Evolutionary conservation across 2,888 invertebrate genomes (phyloP), one percentile per base, ranked within the genome.

Genomic region (Neoscelio sp.): DNA sequence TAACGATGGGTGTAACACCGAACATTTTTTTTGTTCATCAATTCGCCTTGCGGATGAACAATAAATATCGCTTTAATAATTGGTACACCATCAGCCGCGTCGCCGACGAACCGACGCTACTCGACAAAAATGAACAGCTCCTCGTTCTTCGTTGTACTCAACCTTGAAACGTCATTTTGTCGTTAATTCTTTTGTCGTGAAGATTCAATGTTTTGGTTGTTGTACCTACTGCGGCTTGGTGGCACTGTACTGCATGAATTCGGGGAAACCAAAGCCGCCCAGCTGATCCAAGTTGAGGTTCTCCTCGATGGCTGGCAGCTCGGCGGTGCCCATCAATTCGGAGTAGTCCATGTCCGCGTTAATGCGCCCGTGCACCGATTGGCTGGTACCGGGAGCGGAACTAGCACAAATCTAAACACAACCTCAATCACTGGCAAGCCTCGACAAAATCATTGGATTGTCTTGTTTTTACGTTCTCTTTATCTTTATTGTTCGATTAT

Each of bases 361-460:
- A 78, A 85, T 84, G 79, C 87, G 87, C 80, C 87, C 88, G 75
- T 87, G 85, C 75, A 84, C 83, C 67, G 88, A 87, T 82, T 90
- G 90, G 86, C 89, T 85, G 84, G 87, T 89, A 86, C 90, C 90
- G 85, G 90, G 89, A 88, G 90, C 89, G 84, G 90, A 90, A 85
- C 90, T 90, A 86, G 80, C 82, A 84, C 86, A 87, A 86, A 88
- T 83, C 84, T 88, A 89, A 89, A 87, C 89, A 90, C 90, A 90
- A 90, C 90, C 83, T 90, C 90, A 90, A 90, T 90, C 89, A 90
- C 89, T 89, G 90, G 90, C 90, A 89, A 86, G 82, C 82, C 85
- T 87, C 83, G 68, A 80, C 46, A 38, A 64, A 42, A 77, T 79
- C 13, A 50, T 48, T 50, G 15, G 18, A 58, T 15, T 26, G 26